Base-by-base conservation (phyloP, 2,113 vertebrate species). In the Nothocercus julius region DNA sequence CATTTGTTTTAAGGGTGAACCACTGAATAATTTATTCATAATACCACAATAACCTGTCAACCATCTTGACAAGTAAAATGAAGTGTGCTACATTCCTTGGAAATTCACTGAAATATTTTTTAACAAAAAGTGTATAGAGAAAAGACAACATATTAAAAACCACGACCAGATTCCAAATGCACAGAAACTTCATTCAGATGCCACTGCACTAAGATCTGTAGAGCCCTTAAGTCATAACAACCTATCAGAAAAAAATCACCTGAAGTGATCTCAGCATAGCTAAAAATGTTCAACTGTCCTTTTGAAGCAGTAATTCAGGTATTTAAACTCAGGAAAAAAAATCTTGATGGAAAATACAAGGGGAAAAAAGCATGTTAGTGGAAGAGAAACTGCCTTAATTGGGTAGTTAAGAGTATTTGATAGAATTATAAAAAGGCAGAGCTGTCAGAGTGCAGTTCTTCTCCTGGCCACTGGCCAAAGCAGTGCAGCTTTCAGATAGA, bases 21-120 rank as follows among this genome's bases (percentile, higher is more conserved):
- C 30, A 36, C 80, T 72, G 58, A 96, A 97, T 96, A 97, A 97
- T 95, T 95, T 96, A 97, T 97, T 93, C 94, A 73, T 44, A 24
- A 67, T 91, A 93, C 44, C 58, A 66, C 85, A 87, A 70, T 91
- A 81, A 90, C 82, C 84, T 95, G 94, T 93, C 96, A 97, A 69
- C 84, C 82, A 54, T 40, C 89, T 40, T 96, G 97, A 97, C 95
- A 97, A 87, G 86, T 82, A 40, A 95, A 96, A 94, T 93, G 95
- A 96, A 94, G 78, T 66, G 76, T 86, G 84, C 59, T 89, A 61
- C 45, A 44, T 68, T 93, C 69, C 72, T 79, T 83, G 73, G 69
- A 96, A 96, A 95, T 82, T 90, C 80, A 68, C 61, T 86, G 91
- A 91, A 85, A 44, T 38, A 36, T 25, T 70, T 90, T 84, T 64